A percentile compares a stretch with the other conserved stretches of the same genome.
Evolutionary conservation across 2,888 invertebrate species (phyloP).

Genomic region (Esperia sulphurella): DNA sequence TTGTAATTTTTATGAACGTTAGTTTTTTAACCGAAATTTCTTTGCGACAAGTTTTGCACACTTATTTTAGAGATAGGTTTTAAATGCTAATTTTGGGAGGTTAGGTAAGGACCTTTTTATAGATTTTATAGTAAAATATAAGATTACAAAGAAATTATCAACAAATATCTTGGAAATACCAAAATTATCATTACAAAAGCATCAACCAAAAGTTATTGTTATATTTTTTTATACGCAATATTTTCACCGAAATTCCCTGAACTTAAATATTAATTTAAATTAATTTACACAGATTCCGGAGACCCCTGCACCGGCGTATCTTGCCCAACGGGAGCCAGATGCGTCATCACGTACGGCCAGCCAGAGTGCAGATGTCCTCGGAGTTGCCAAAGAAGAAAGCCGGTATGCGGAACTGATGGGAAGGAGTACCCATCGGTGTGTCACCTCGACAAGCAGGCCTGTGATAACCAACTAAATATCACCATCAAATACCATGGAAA

Average conservation of each 20-base stretch:
- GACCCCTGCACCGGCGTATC: conserved; percentile 85
- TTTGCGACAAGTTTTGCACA: conserved; percentile 5
- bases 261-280: too few relatives aligned
- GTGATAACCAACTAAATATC: conserved; percentile 85
- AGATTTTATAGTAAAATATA: too few relatives aligned
- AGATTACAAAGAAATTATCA: too few relatives aligned
- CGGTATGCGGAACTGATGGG: conserved; percentile 93
- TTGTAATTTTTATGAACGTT: neutral
- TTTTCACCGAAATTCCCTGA: too few relatives aligned
- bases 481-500: conserved; percentile 90
- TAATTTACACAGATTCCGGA: conserved; percentile 73
- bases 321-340: conserved; percentile 85
- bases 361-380: conserved; percentile 81
- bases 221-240: too few relatives aligned
- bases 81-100: too few relatives aligned
- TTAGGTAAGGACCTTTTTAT: too few relatives aligned
- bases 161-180: too few relatives aligned
- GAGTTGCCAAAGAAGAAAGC: conserved; percentile 83
- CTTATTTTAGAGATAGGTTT: neutral
- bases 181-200: too few relatives aligned
- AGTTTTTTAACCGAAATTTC: too few relatives aligned
- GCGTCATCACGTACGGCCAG: conserved; percentile 83
- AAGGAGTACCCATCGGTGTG: conserved; percentile 92
- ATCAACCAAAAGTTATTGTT: too few relatives aligned
- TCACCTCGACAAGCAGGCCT: conserved; percentile 90